Percentiles rank a stretch among this genome's conserved stretches.
phyloP scores from a whole-genome alignment of 2,888 invertebrate genomes.

The Xestoiulus laeticollis region DNA sequence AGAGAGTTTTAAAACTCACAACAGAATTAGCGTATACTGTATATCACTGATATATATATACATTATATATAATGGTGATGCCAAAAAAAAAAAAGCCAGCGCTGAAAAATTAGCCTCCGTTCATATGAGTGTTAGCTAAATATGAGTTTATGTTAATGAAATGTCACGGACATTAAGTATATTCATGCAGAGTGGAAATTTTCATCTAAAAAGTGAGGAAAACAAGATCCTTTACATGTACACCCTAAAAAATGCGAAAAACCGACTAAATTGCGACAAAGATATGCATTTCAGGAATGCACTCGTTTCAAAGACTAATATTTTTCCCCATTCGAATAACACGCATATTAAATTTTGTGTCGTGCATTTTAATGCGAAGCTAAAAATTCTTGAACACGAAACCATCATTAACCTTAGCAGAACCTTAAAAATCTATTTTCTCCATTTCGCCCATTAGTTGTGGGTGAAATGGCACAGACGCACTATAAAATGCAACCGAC shows the following conservation, averaged over 20 bases:
- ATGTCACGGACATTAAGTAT: background rate
- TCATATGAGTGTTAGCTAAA: background rate
- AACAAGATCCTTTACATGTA: background rate
- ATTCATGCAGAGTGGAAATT: slow-evolving; percentile 8
- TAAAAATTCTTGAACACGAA: slow-evolving; percentile 32
- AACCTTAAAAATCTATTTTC: slow-evolving; percentile 41
- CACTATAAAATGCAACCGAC: background rate
- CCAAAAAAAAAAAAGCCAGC: background rate
- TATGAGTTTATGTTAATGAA: slow-evolving; percentile 23
- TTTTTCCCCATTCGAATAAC: background rate
- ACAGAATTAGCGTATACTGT: background rate
- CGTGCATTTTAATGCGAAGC: background rate
- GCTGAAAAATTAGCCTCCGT: background rate
- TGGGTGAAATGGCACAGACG: background rate
- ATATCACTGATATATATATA: too few relatives aligned
- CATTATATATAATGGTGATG: background rate
- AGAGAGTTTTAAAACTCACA: background rate
- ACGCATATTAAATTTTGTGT: slow-evolving; percentile 30
- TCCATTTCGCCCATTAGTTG: slow-evolving; percentile 39
- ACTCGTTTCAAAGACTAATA: background rate
- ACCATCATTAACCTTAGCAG: slow-evolving; percentile 31
- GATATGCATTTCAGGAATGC: slow-evolving; percentile 30
- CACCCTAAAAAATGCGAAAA: background rate
- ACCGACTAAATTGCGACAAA: background rate
- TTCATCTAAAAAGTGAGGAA: background rate